A percentile compares a stretch with the other conserved stretches of the same genome.
Evolutionary conservation across 2,113 vertebrate genomes (phyloP).

Genomic region (Sinocyclocheilus anshuiensis): DNA sequence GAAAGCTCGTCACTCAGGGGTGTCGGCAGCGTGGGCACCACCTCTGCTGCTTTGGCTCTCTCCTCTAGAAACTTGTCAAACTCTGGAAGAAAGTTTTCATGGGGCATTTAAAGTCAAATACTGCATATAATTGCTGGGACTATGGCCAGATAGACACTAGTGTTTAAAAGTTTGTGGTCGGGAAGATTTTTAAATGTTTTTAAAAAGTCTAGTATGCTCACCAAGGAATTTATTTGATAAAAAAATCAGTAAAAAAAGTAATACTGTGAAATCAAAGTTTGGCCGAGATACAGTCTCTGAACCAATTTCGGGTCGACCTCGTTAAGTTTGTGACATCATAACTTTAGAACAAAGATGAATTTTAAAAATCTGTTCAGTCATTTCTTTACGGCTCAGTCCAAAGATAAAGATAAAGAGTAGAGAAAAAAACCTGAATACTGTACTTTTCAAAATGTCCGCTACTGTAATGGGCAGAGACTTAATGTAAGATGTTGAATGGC

Average conservation of each 20-base stretch:
- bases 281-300: too few species aligned
- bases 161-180: not conserved
- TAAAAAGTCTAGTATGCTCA: not conserved
- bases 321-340: too few species aligned
- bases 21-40: conserved; percentile 84
- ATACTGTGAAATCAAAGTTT: not conserved
- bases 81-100: conserved; percentile 73
- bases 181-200: not conserved
- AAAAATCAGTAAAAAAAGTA: not conserved
- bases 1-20: conserved; percentile 81
- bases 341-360: too few species aligned
- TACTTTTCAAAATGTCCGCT: too few species aligned
- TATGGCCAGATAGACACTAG: not conserved
- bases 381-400: too few species aligned
- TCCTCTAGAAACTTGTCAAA: conserved; percentile 98
- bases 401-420: too few species aligned
- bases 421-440: too few species aligned
- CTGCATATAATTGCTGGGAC: not conserved
- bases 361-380: too few species aligned
- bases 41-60: conserved; percentile 94
- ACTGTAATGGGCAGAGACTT: too few species aligned
- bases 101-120: not conserved
- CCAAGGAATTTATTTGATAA: too few species aligned
- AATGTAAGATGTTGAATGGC: too few species aligned
- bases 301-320: too few species aligned